These are phyloP conservation scores for Phaedon cochleariae DNA, from an alignment of 2,888 invertebrate species.

Conservation along the genomic window DNA sequence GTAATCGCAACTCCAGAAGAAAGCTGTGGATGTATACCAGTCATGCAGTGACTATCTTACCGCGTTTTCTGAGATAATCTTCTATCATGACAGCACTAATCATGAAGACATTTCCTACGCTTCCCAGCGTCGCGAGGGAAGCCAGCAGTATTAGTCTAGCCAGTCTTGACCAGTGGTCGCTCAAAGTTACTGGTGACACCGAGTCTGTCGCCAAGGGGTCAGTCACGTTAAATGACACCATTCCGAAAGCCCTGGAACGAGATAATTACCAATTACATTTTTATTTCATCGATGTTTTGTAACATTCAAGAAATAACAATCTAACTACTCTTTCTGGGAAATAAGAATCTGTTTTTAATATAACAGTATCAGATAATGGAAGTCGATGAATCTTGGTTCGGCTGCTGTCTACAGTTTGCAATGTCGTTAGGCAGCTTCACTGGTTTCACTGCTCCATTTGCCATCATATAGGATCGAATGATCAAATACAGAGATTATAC, in stretches of 20 bases:
- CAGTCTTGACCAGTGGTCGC: slow-evolving; percentile 74
- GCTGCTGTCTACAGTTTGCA: too few species aligned
- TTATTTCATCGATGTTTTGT: background rate
- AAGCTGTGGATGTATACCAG: too few species aligned
- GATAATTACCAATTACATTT: background rate
- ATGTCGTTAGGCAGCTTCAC: too few species aligned
- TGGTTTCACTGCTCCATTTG: too few species aligned
- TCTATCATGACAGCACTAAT: slow-evolving; percentile 79
- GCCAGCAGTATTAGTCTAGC: slow-evolving; percentile 72
- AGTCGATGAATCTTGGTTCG: too few species aligned
- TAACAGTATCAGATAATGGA: too few species aligned
- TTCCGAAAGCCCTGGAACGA: slow-evolving; percentile 5
- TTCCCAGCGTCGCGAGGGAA: slow-evolving; percentile 71
- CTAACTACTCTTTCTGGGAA: too few species aligned
- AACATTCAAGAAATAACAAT: too few species aligned
- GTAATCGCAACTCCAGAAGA: too few species aligned
- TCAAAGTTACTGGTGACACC: slow-evolving; percentile 73
- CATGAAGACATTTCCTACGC: slow-evolving; percentile 79
- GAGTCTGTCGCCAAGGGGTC: slow-evolving; percentile 52
- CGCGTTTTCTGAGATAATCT: slow-evolving; percentile 73
- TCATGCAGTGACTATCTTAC: slow-evolving; percentile 60
- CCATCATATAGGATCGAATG: too few species aligned
- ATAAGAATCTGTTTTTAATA: too few species aligned
- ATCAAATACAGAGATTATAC: too few species aligned
- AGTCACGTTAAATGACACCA: slow-evolving; percentile 42